Evolutionary conservation across 1,140 invertebrate species (phyloP), one percentile per base, ranked within the genome.

Genomic region (Ips typographus): DNA sequence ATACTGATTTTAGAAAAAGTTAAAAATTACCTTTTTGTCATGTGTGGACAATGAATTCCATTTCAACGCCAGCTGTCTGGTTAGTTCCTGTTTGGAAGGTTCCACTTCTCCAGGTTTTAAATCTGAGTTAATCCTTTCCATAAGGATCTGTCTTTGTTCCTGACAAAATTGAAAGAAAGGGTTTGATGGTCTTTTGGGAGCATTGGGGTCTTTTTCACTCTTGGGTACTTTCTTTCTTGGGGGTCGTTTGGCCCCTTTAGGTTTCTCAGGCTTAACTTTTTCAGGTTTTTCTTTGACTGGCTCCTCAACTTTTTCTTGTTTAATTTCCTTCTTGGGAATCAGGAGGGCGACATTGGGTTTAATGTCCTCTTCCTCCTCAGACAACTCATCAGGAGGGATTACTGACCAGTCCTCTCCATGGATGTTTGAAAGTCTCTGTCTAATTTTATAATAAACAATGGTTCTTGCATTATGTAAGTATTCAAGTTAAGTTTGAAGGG

Each of bases 161-260:
- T 91, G 89, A 74, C 90, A 91, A 80, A 91, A 92, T 81, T 91
- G 89, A 72, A 92, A 91, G 79, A 91, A 91, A 59, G 90, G 89
- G 85, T 91, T 91, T 43, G 89, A 90, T 0, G 90, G 89, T 71
- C 90, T 84, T 76, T 92, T 92, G 3, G 91, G 90, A 43, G 89
- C 90, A 82, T 90, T 91, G 1, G 90, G 89, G 83, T 91, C 90
- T 76, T 82, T 84, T 77, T 86, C 85, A n/a, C 75, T 81, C 79
- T 83, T 85, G 44, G 82, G 79, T 67, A 80, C 75, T 75, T 84
- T 85, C 81, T 79, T 81, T 80, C 80, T 85, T 74, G 63, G 70
- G 78, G 75, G 77, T 82, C 83, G 79, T 81, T 83, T 78, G 3
- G 68, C 52, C n/a, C 64, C 66, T 75, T 72, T 74, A 6, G 68